Evolutionary conservation across 2,888 invertebrate species (phyloP).

Genomic region (Altica lythri): DNA sequence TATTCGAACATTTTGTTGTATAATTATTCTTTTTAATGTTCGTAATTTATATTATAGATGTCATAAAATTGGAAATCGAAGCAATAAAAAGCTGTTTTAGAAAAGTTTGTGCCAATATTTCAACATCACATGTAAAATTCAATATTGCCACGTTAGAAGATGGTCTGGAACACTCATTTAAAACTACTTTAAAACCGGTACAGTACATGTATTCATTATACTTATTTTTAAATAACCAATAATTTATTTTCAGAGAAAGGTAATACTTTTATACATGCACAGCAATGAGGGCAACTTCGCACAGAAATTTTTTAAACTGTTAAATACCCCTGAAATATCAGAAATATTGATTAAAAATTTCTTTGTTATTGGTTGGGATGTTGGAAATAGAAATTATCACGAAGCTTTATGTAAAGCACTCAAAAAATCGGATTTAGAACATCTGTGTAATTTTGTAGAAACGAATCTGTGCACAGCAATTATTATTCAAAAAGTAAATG

Average conservation of each 20-base stretch:
- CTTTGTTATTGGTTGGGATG: conserved; percentile 48
- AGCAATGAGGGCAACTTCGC: conserved; percentile 44
- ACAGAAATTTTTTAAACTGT: conserved; percentile 40
- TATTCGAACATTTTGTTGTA: no score
- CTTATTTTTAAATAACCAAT: conserved; percentile 10
- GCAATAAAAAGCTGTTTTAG: conserved; percentile 39
- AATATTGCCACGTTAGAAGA: conserved; percentile 39
- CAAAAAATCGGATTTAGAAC: conserved; percentile 35
- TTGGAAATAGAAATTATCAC: conserved; percentile 41
- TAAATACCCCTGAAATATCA: conserved; percentile 37
- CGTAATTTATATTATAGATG: no score
- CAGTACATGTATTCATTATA: no score
- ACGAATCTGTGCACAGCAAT: conserved; percentile 13
- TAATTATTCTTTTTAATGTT: conserved; percentile 6
- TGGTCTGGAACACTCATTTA: no score
- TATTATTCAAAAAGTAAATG: conserved; percentile 21
- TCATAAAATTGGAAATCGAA: conserved; percentile 37
- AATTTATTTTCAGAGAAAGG: conserved; percentile 40
- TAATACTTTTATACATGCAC: conserved; percentile 46
- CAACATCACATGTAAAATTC: conserved; percentile 38
- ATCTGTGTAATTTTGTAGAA: conserved; percentile 33
- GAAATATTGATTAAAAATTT: conserved; percentile 40
- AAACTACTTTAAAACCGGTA: no score
- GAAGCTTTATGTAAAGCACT: conserved; percentile 39
- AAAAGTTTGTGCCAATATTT: conserved; percentile 31